Evolutionary conservation across 2,797 vertebrate species (phyloP).

Genomic region (Rhodeus uyekii): DNA sequence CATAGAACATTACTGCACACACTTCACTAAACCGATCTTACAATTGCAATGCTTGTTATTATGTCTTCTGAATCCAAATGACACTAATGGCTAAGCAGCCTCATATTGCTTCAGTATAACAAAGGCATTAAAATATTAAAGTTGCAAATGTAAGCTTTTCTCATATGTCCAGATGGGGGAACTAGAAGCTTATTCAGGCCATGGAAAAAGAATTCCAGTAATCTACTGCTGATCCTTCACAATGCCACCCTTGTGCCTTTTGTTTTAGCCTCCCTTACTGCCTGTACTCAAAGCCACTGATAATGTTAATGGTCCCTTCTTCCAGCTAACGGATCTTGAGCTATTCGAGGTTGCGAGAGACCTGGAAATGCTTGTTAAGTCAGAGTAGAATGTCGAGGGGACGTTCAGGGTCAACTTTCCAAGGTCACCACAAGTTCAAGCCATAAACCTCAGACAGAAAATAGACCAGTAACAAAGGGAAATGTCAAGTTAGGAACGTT

Average conservation of each 20-base stretch:
- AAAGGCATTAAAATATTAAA: slow-evolving; percentile 61
- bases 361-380: slow-evolving; percentile 30
- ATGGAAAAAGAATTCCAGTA: slow-evolving; percentile 79
- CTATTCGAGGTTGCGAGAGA: slow-evolving; percentile 22
- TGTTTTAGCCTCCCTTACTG: slow-evolving; percentile 72
- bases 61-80: slow-evolving; percentile 1
- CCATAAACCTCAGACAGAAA: slow-evolving; percentile 30
- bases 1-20: background rate
- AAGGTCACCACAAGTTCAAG: slow-evolving; percentile 49
- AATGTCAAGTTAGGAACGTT: background rate
- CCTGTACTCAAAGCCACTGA: slow-evolving; percentile 58
- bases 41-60: background rate
- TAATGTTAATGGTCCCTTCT: slow-evolving; percentile 50
- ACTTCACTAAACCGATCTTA: slow-evolving; percentile 15
- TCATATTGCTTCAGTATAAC: slow-evolving; percentile 47
- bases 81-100: slow-evolving; percentile 43
- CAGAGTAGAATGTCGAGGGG: slow-evolving; percentile 8
- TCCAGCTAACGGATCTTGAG: slow-evolving; percentile 27
- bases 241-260: slow-evolving; percentile 83
- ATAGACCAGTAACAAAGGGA: background rate
- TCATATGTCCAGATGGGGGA: slow-evolving; percentile 52
- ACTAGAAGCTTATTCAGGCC: slow-evolving; percentile 75
- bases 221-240: slow-evolving; percentile 81
- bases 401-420: slow-evolving; percentile 19
- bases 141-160: slow-evolving; percentile 55